These are phyloP conservation scores for Grapholita molesta DNA, from an alignment of 1,140 invertebrate species.

Conservation along the genomic window DNA sequence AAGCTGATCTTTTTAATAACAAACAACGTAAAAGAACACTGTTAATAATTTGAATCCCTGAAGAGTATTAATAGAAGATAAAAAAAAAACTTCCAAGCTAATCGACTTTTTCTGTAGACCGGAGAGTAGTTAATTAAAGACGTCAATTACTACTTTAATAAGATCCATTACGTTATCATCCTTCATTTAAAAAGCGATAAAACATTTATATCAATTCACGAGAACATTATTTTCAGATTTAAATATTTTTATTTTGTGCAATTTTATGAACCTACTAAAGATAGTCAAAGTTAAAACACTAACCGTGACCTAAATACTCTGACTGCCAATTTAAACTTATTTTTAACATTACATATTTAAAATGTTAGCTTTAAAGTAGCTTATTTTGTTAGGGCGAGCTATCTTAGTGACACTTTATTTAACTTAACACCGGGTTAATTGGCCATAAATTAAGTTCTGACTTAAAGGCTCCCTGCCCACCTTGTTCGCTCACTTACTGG, in stretches of 20 bases:
- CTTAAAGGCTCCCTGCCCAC: slow-evolving; percentile 56
- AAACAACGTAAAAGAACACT: too few species aligned
- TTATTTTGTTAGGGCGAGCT: slow-evolving; percentile 37
- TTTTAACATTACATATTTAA: background rate
- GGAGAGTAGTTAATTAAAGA: background rate
- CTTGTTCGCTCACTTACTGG: slow-evolving; percentile 49
- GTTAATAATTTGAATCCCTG: background rate
- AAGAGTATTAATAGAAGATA: background rate
- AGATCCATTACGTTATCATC: background rate
- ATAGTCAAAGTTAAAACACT: background rate
- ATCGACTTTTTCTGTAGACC: background rate
- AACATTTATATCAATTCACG: background rate
- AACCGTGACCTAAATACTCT: background rate
- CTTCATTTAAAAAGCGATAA: background rate
- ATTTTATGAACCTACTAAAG: background rate
- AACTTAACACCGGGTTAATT: slow-evolving; percentile 70
- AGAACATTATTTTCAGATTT: background rate
- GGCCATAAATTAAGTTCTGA: slow-evolving; percentile 67
- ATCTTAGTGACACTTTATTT: slow-evolving; percentile 62
- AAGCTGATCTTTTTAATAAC: too few species aligned
- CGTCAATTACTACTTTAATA: background rate
- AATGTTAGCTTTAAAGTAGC: slow-evolving; percentile 4
- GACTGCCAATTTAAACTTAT: background rate
- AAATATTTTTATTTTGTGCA: background rate
- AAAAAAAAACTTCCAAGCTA: background rate